Base-by-base conservation (phyloP, 2,888 invertebrate genomes). In the Muschampia staudingeri region DNA sequence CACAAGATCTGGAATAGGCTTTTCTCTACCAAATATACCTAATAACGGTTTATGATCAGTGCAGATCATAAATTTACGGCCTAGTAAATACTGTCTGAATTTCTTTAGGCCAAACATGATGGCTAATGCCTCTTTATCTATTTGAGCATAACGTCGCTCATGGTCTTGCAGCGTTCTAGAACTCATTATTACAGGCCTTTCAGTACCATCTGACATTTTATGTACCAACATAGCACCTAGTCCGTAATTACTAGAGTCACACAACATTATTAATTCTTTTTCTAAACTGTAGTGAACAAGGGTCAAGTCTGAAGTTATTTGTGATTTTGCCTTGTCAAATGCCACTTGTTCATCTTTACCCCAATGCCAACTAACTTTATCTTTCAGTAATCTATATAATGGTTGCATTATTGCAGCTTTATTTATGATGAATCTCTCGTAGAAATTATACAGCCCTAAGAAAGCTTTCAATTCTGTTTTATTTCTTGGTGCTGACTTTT, bases 41-140 rank as follows among this genome's bases (percentile, higher is more conserved):
- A 69, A 37, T 16, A 69, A 40, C 1, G 69, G 69, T n/a, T 69
- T 69, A 69, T 69, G 69, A 40, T 69, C 69, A 37, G 69, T 69
- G 16, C 37, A 69, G 14, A 69, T 69, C 8, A 69, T 37, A 65
- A 86, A 83, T 44, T 80, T 72, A 9, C 83, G 72, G 16, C 85
- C 85, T 25, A 76, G 12, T 30, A 83, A 52, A 69, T 81, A 86
- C 14, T 85, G 78, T 25, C 78, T 67, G 44, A 84, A 83, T 76
- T 85, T 85, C 7, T 69, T 77, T 0, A 85, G 37, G 0, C 86
- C 85, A 82, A 83, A 85, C 71, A 87, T 83, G n/a, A 87, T 87
- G 7, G 85, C 82, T 40, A 71, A 56, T 16, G 85, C 84, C 37
- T 83, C 87, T 61, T 87, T 85, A 48, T 87, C 83, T 11, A 87